Conservation (phyloP, 2,888 invertebrate genomes). For the Plebejus argus region DNA sequence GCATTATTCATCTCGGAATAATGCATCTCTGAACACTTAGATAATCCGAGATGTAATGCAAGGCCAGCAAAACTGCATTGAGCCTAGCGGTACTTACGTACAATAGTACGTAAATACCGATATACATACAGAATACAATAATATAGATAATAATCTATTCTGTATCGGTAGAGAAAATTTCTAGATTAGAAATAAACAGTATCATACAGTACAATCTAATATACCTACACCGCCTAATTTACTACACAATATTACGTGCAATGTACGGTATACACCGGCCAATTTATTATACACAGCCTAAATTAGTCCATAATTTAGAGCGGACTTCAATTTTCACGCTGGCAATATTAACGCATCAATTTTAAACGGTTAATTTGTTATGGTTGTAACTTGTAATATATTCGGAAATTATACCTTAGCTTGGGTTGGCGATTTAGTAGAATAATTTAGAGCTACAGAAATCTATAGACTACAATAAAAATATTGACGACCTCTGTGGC, state of each 20-base stretch:
- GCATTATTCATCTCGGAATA: too few relatives aligned
- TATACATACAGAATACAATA: too few relatives aligned
- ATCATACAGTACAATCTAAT: neutral
- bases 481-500: too few relatives aligned
- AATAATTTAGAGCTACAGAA: neutral
- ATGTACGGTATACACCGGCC: neutral
- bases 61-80: too few relatives aligned
- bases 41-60: too few relatives aligned
- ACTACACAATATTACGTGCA: neutral
- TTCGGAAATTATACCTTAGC: neutral
- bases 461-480: too few relatives aligned
- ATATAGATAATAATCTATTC: too few relatives aligned
- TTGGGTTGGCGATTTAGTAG: neutral
- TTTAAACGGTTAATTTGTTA: slow-evolving; percentile 1
- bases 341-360: neutral
- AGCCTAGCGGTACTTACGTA: too few relatives aligned
- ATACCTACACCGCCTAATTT: neutral
- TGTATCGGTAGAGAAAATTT: neutral
- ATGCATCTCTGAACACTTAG: too few relatives aligned
- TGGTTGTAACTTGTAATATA: neutral
- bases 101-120: too few relatives aligned
- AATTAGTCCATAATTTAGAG: neutral
- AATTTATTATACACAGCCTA: slow-evolving; percentile 3
- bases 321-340: slow-evolving; percentile 4
- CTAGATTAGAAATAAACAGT: neutral